These are phyloP conservation scores for Strigops habroptila DNA, from an alignment of 2,113 vertebrate genomes.

Conservation along the genomic window DNA sequence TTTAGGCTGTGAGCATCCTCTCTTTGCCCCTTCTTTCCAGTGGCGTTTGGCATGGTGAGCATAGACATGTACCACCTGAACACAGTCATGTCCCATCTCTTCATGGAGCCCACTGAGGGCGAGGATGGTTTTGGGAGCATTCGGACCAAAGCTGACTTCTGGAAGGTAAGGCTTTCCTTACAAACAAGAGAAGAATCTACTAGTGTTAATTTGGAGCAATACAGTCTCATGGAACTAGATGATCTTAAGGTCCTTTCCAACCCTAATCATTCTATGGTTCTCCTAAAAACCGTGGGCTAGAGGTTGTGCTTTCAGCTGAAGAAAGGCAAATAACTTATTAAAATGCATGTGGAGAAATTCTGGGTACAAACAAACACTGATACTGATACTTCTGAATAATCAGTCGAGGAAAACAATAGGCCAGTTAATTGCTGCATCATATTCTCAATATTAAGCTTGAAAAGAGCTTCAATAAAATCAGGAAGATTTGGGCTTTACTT, in stretches of 20 bases:
- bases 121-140: slow-evolving; percentile 42
- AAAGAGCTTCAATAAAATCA: background rate
- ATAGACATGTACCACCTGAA: slow-evolving; percentile 67
- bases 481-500: background rate
- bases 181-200: background rate
- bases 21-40: slow-evolving; percentile 1
- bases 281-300: background rate
- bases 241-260: background rate
- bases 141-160: slow-evolving; percentile 57
- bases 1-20: background rate
- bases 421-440: background rate
- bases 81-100: slow-evolving; percentile 51
- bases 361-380: background rate
- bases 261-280: background rate
- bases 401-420: background rate
- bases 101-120: slow-evolving; percentile 48
- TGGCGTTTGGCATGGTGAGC: slow-evolving; percentile 64
- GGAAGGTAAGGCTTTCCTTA: slow-evolving; percentile 57
- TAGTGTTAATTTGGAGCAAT: rapidly evolving
- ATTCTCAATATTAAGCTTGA: background rate
- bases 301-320: background rate
- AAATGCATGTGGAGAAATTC: background rate
- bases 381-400: background rate
- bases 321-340: background rate
- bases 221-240: rapidly evolving